A percentile compares a stretch with the other conserved stretches of the same genome.
Evolutionary conservation across 1,140 invertebrate genomes (phyloP).

Genomic region (Achatina immaculata): DNA sequence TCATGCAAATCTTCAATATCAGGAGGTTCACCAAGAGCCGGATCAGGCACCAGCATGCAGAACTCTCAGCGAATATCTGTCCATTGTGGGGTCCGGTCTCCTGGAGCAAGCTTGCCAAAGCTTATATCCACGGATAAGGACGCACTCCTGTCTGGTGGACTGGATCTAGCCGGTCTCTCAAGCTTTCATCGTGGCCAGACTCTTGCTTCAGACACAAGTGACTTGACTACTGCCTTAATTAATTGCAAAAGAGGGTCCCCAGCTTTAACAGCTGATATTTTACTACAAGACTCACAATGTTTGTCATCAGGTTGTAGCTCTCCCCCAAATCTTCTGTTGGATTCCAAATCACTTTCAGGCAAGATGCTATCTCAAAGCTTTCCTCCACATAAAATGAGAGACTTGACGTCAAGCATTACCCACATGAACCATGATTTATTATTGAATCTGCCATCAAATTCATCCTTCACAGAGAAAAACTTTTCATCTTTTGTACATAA

Average conservation of each 20-base stretch:
- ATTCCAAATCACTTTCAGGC: neutral
- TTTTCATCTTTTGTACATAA: neutral
- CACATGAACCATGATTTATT: constrained; percentile 1
- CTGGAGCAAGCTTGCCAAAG: constrained; percentile 37
- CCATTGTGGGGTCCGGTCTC: constrained; percentile 45
- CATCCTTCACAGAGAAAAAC: neutral
- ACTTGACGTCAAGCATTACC: constrained; percentile 6
- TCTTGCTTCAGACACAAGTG: neutral
- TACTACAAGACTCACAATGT: constrained; percentile 5
- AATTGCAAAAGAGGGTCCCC: neutral
- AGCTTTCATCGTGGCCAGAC: neutral
- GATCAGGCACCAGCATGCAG: constrained; percentile 38
- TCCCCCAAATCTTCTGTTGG: constrained; percentile 20
- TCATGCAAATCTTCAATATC: constrained; percentile 50
- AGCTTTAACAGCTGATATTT: constrained; percentile 11
- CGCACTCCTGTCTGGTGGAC: constrained; percentile 34
- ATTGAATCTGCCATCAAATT: constrained; percentile 2
- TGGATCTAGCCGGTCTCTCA: constrained; percentile 36
- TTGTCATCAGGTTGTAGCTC: neutral
- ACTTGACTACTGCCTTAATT: neutral
- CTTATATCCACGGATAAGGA: constrained; percentile 34
- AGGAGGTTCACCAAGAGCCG: constrained; percentile 39
- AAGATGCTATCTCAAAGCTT: constrained; percentile 37
- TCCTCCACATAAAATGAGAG: constrained; percentile 31
- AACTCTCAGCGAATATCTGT: constrained; percentile 38